Evolutionary conservation across 2,888 invertebrate species (phyloP).

Genomic region (Rhogogaster chlorosoma): DNA sequence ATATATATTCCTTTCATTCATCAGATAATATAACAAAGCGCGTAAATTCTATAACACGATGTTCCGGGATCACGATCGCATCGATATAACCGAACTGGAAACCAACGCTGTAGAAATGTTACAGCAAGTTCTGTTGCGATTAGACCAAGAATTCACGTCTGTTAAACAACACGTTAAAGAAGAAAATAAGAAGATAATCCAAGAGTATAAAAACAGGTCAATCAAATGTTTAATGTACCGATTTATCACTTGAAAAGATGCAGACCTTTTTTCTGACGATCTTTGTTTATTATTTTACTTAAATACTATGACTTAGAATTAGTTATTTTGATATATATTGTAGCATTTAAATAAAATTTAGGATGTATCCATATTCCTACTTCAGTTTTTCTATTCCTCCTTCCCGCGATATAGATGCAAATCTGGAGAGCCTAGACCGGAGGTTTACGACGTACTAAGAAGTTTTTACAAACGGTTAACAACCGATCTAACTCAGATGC

Average conservation of each 20-base stretch:
- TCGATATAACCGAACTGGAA: constrained; percentile 35
- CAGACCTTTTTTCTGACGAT: background rate
- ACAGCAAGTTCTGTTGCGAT: constrained; percentile 9
- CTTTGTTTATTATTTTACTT: background rate
- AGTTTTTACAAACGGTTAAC: background rate
- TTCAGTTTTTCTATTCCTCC: background rate
- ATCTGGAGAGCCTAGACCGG: background rate
- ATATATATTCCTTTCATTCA: background rate
- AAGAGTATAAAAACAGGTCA: constrained; percentile 26
- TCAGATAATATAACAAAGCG: background rate
- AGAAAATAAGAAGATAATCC: background rate
- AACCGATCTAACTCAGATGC: constrained; percentile 19
- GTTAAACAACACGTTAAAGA: background rate
- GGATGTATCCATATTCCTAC: background rate
- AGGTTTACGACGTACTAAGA: background rate
- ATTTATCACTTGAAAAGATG: background rate
- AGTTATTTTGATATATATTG: background rate
- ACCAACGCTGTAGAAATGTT: constrained; percentile 16
- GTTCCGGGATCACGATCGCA: constrained; percentile 29
- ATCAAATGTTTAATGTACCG: background rate
- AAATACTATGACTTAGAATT: background rate
- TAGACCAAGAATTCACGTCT: constrained; percentile 35
- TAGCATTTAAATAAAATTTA: background rate
- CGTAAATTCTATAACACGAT: background rate
- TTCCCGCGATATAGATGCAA: background rate